Conservation (phyloP, 2,888 invertebrate species). For the Drosophila mercatorum region DNA sequence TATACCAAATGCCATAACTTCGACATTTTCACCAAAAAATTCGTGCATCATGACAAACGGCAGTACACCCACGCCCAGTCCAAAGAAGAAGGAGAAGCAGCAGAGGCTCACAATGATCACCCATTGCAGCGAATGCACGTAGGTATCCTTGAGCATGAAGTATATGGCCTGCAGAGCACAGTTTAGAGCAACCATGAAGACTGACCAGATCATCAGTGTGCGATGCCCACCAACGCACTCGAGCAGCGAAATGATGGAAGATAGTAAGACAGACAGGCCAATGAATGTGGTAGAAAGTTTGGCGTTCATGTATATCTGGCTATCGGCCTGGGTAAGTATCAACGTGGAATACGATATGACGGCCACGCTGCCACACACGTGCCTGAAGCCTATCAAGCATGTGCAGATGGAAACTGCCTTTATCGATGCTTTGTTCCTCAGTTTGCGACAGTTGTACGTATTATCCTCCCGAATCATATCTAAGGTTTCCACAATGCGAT, state of each 20-base stretch:
- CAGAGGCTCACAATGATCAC: constrained; percentile 89
- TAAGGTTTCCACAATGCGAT: constrained; percentile 48
- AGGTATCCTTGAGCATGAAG: constrained; percentile 85
- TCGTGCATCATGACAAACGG: constrained; percentile 90
- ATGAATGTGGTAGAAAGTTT: constrained; percentile 89
- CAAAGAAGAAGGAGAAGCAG: constrained; percentile 90
- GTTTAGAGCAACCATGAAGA: constrained; percentile 88
- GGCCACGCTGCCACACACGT: constrained; percentile 91
- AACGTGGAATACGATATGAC: constrained; percentile 90
- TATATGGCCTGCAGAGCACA: constrained; percentile 88
- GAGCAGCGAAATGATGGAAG: constrained; percentile 88
- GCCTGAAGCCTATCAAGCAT: constrained; percentile 92
- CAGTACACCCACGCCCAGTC: constrained; percentile 92
- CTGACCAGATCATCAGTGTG: constrained; percentile 89
- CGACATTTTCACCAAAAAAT: constrained; percentile 90
- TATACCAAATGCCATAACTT: constrained; percentile 89
- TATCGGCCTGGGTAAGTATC: constrained; percentile 86
- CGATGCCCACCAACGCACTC: constrained; percentile 90
- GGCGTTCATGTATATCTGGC: constrained; percentile 59
- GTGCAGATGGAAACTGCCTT: not conserved
- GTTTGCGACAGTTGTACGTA: not conserved
- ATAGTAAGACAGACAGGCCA: constrained; percentile 89
- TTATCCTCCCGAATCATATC: not conserved
- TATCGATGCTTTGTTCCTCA: not conserved
- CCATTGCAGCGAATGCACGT: constrained; percentile 84